phyloP scores from a whole-genome alignment of 2,888 invertebrate genomes.

The Andrena fulva region DNA sequence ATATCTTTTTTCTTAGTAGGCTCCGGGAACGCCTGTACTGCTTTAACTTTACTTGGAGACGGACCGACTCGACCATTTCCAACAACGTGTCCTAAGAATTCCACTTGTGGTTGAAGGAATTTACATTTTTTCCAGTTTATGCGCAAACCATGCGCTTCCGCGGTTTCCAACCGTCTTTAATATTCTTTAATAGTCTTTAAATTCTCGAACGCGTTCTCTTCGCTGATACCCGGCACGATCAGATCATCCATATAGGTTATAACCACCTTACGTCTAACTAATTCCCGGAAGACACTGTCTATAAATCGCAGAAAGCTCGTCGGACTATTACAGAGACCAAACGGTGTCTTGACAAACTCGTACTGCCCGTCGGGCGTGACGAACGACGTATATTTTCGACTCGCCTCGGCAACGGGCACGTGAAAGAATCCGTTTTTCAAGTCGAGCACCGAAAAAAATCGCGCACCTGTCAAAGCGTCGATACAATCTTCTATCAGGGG shows the following conservation, averaged over 20 bases:
- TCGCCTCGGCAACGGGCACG: background rate
- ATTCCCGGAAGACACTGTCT: background rate
- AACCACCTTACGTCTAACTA: background rate
- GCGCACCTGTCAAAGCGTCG: background rate
- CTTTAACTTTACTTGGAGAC: background rate
- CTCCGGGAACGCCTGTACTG: slow-evolving; percentile 2
- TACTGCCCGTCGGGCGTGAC: slow-evolving; percentile 26
- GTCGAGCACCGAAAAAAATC: slow-evolving; percentile 3
- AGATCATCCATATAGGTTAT: slow-evolving; percentile 23
- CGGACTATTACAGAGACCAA: slow-evolving; percentile 23
- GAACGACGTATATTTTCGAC: too few species aligned
- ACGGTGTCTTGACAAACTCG: slow-evolving; percentile 23
- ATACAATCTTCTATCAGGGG: slow-evolving; percentile 18
- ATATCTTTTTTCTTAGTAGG: background rate
- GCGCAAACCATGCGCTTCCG: background rate
- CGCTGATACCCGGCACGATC: slow-evolving; percentile 1
- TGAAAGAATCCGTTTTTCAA: slow-evolving; percentile 30
- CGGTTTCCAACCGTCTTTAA: background rate
- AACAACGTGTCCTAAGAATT: slow-evolving; percentile 15
- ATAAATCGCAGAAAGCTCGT: slow-evolving; percentile 16
- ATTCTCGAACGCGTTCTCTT: background rate
- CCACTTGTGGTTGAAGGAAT: background rate
- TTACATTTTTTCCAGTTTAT: slow-evolving; percentile 30
- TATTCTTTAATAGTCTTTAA: too few species aligned
- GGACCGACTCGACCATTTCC: background rate